Base-by-base conservation (phyloP, 2,888 invertebrate genomes). In the Lasius fuliginosus region DNA sequence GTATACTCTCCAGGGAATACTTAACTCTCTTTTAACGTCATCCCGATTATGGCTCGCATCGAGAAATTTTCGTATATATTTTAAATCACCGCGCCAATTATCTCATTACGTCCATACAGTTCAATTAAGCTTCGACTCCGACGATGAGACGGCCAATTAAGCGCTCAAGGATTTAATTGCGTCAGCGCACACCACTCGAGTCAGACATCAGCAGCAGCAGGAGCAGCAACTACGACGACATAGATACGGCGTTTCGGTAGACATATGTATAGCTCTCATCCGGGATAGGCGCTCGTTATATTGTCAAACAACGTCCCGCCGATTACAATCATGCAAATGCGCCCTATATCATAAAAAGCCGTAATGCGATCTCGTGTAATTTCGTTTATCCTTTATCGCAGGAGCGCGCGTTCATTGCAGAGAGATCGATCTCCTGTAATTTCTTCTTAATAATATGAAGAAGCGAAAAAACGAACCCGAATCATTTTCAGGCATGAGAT, bases 111-210 rank as follows among this genome's bases (percentile, higher is more conserved):
- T 90, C 85, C 90, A 89, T 90, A 91, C 90, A 89, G 91, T 92
- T 93, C 92, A 93, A 93, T 93, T 92, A 92, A 91, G 91, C 79
- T 83, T 79, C 81, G 86, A 46, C 69, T 56, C n/a, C 27, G 53
- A 69, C 88, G 84, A 86, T 82, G 86, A 86, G 86, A 87, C 77
- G 74, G 88, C 87, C 89, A 92, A 92, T 93, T 92, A 92, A 90
- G 85, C 88, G 86, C 82, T 86, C 85, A 85, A 88, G 90, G 86
- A 92, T 92, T 92, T 92, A 92, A 92, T 92, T 92, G 91, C 91
- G 88, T 86, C 88, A 87, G 84, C 89, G 89, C 87, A 83, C 74
- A 79, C 67, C 73, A 68, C 15, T 62, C 68, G 82, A 62, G 60
- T 71, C 67, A 75, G 81, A 79, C 83, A 83, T 42, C 83, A 53